Percentiles rank a stretch among this genome's conserved stretches.
phyloP scores from a whole-genome alignment of 1,140 invertebrate genomes.

The Metopolophium dirhodum region DNA sequence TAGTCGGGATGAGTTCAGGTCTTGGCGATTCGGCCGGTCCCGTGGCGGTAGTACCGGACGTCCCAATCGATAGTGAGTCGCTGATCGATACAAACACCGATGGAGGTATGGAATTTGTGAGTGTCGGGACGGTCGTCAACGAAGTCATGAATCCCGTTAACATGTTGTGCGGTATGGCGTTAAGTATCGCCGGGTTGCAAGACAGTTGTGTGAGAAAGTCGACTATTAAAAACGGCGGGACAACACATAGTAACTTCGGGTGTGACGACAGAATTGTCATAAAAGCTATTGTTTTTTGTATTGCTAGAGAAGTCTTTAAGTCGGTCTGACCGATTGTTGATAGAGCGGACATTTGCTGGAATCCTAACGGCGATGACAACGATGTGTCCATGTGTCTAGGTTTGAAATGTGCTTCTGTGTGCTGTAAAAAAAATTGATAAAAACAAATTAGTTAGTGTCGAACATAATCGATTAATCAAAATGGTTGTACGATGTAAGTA shows the following conservation, averaged over 20 bases:
- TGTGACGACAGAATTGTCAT: neutral
- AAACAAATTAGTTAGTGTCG: neutral
- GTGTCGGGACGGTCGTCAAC: neutral
- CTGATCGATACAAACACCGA: neutral
- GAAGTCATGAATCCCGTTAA: neutral
- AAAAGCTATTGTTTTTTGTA: neutral
- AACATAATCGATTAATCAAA: neutral
- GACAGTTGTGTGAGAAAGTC: neutral
- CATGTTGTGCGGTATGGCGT: neutral
- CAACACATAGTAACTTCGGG: neutral
- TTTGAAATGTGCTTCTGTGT: neutral
- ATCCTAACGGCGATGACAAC: neutral
- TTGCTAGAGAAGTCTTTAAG: neutral
- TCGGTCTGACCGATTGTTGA: neutral
- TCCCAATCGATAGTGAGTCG: neutral
- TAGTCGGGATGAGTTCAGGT: too few species aligned
- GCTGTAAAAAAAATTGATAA: neutral
- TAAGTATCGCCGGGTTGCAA: neutral
- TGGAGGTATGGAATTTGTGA: neutral
- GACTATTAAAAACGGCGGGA: neutral
- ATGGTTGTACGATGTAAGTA: neutral
- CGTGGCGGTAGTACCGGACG: neutral
- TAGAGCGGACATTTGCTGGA: neutral
- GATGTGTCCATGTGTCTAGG: neutral
- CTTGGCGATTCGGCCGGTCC: neutral